A percentile compares a stretch with the other conserved stretches of the same genome.
These are phyloP conservation scores for Rhea americana DNA, from an alignment of 2,113 vertebrate species.

Conservation along the genomic window DNA sequence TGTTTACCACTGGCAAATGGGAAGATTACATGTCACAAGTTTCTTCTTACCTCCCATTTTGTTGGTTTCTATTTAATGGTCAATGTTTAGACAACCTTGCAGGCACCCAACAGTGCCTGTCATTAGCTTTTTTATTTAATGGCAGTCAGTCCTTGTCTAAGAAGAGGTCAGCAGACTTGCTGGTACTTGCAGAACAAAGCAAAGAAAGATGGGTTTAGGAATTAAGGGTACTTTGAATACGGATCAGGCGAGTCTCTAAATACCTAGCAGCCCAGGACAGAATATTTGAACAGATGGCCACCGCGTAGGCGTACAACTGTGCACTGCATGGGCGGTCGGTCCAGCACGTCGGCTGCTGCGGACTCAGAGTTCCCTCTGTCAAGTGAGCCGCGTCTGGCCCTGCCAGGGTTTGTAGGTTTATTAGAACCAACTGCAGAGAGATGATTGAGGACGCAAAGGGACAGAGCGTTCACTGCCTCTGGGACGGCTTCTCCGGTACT, in stretches of 20 bases:
- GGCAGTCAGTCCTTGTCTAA: neutral
- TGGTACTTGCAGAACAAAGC: neutral
- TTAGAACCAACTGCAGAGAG: neutral
- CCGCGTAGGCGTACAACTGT: rapidly evolving
- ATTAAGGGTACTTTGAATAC: neutral
- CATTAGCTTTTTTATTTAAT: neutral
- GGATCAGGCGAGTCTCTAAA: neutral
- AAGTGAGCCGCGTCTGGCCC: rapidly evolving
- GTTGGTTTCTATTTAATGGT: neutral
- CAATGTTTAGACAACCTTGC: neutral
- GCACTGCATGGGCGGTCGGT: rapidly evolving
- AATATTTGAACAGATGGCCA: neutral
- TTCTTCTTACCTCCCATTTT: neutral
- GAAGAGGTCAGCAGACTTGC: neutral
- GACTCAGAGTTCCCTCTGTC: neutral
- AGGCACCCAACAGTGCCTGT: neutral
- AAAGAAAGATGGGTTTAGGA: neutral
- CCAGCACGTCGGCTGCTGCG: rapidly evolving
- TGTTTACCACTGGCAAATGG: neutral
- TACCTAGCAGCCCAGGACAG: neutral
- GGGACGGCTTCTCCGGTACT: neutral
- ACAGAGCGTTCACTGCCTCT: neutral
- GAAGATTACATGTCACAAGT: neutral
- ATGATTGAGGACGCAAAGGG: neutral
- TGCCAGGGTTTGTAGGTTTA: neutral